phyloP scores from a whole-genome alignment of 2,797 vertebrate species.

The Dendrocincla fuliginosa region DNA sequence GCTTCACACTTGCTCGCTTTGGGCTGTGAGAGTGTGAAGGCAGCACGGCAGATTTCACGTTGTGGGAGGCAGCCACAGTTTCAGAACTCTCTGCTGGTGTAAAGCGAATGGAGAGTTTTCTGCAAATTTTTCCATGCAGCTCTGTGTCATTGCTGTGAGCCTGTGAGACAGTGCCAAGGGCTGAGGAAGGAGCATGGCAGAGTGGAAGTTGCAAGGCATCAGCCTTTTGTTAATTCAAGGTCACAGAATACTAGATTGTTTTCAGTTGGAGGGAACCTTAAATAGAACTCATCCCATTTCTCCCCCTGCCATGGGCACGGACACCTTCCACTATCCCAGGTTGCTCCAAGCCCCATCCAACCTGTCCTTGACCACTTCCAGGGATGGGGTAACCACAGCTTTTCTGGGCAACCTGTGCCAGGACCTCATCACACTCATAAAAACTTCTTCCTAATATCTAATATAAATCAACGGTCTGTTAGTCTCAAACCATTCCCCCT shows the following conservation, averaged over 20 bases:
- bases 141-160: not conserved
- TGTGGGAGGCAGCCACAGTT: not conserved
- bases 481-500: not conserved
- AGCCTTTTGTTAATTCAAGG: not conserved
- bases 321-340: not conserved
- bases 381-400: not conserved
- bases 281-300: not conserved
- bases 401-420: not conserved
- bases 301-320: not conserved
- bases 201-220: not conserved
- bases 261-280: not conserved
- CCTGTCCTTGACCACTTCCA: not conserved
- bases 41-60: not conserved
- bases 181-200: not conserved
- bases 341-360: rapidly evolving
- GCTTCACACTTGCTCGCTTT: not conserved
- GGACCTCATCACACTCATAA: not conserved
- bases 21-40: not conserved
- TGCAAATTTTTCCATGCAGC: not conserved
- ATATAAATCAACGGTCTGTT: not conserved
- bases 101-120: not conserved
- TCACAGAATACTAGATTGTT: too few relatives aligned
- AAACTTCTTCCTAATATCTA: not conserved
- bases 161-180: not conserved
- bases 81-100: not conserved